phyloP scores from a whole-genome alignment of 2,888 invertebrate genomes.

The Odontothrips loti region DNA sequence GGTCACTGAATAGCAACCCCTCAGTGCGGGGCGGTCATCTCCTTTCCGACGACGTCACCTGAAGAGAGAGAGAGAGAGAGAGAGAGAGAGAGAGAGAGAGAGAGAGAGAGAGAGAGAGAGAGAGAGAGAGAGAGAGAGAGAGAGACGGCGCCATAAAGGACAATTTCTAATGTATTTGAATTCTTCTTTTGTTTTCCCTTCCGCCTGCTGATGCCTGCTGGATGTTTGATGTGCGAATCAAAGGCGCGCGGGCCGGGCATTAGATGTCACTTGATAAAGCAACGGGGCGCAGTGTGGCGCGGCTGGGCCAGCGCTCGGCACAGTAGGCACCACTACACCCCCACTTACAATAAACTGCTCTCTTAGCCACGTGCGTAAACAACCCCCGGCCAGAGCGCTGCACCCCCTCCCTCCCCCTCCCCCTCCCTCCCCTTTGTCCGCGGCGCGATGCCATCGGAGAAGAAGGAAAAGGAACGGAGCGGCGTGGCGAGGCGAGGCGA shows the following conservation, averaged over 20 bases:
- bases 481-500: neutral
- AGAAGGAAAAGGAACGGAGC: neutral
- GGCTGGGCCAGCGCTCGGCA: neutral
- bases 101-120: no score
- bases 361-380: conserved; percentile 26
- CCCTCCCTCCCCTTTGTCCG: neutral
- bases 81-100: no score
- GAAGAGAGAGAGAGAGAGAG: no score
- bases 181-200: neutral
- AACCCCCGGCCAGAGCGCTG: neutral
- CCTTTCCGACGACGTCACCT: neutral
- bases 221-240: conserved; percentile 19
- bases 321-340: neutral
- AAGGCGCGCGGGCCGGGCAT: neutral
- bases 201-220: neutral
- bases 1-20: neutral
- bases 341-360: conserved; percentile 26
- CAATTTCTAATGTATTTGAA: no score
- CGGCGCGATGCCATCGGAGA: no score
- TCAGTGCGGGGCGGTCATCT: neutral
- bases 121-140: no score
- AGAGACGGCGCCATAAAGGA: no score
- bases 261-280: conserved; percentile 20
- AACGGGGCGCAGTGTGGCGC: neutral
- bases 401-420: neutral